Evolutionary conservation across 1,140 invertebrate species (phyloP).

Genomic region (Planococcus citri): DNA sequence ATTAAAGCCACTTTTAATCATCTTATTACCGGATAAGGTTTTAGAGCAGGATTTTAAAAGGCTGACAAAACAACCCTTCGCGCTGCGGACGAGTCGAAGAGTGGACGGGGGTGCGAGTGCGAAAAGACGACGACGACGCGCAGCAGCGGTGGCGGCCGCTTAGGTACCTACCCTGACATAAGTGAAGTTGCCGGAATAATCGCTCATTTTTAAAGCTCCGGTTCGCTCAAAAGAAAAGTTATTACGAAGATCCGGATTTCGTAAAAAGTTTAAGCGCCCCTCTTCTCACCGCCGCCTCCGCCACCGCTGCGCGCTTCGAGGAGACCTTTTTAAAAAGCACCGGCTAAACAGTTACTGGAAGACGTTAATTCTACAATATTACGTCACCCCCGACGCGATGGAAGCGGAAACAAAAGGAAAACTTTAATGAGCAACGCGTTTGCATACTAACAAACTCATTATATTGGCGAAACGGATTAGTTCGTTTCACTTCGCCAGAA

Average conservation of each 20-base stretch:
- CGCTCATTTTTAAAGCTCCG: constrained; percentile 17
- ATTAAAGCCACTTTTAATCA: constrained; percentile 18
- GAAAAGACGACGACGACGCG: too few species aligned
- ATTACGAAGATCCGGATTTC: constrained; percentile 13
- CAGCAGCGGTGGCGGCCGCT: background rate
- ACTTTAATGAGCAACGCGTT: constrained; percentile 13
- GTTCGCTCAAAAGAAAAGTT: constrained; percentile 10
- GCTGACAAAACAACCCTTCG: background rate
- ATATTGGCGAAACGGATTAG: constrained; percentile 5
- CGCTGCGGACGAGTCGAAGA: too few species aligned
- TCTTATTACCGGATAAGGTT: constrained; percentile 17
- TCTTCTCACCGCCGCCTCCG: background rate
- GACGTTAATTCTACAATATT: constrained; percentile 13
- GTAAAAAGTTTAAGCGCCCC: constrained; percentile 9
- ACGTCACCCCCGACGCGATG: background rate
- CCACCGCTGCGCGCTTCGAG: background rate
- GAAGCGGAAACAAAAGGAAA: constrained; percentile 13
- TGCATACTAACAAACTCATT: constrained; percentile 19
- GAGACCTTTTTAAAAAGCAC: constrained; percentile 13
- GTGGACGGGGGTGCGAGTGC: too few species aligned
- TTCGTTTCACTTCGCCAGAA: background rate
- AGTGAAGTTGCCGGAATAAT: constrained; percentile 9
- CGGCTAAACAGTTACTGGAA: constrained; percentile 3
- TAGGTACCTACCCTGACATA: background rate
- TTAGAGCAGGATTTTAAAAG: constrained; percentile 13